A percentile compares a stretch with the other conserved stretches of the same genome.
These are phyloP conservation scores for Epinotia ramella DNA, from an alignment of 2,888 invertebrate genomes.

Conservation along the genomic window DNA sequence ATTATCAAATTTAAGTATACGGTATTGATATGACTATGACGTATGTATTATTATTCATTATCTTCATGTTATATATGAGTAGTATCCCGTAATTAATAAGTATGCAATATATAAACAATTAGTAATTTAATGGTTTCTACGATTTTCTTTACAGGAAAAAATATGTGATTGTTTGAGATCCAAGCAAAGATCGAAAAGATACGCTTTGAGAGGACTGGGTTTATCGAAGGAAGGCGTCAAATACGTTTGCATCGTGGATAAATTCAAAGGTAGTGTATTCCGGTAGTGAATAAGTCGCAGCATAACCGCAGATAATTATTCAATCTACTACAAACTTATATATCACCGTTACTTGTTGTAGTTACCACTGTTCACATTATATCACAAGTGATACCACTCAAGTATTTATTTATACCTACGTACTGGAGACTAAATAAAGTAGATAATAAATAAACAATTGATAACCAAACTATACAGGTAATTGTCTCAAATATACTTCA, in stretches of 20 bases:
- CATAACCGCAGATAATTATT: too few species aligned
- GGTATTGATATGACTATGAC: too few species aligned
- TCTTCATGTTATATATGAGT: neutral
- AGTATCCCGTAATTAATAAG: neutral
- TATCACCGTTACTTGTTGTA: too few species aligned
- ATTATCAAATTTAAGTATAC: neutral
- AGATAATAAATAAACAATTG: too few species aligned
- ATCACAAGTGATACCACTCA: too few species aligned
- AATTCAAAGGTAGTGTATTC: neutral
- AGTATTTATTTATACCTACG: too few species aligned
- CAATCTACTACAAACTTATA: too few species aligned
- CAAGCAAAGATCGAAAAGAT: constrained; percentile 19
- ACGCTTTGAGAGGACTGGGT: constrained; percentile 3
- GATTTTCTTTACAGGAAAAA: constrained; percentile 15
- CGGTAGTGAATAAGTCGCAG: neutral
- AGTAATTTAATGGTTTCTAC: neutral
- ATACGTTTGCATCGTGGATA: constrained; percentile 30
- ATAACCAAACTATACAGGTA: too few species aligned
- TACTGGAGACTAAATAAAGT: too few species aligned
- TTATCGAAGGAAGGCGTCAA: constrained; percentile 4
- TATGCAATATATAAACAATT: neutral
- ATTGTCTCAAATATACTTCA: too few species aligned
- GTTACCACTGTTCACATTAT: too few species aligned
- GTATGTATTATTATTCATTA: neutral
- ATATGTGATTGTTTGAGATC: constrained; percentile 16